A percentile compares a stretch with the other conserved stretches of the same genome.
Conservation (phyloP, 2,113 vertebrate genomes). For the Miniopterus natalensis region DNA sequence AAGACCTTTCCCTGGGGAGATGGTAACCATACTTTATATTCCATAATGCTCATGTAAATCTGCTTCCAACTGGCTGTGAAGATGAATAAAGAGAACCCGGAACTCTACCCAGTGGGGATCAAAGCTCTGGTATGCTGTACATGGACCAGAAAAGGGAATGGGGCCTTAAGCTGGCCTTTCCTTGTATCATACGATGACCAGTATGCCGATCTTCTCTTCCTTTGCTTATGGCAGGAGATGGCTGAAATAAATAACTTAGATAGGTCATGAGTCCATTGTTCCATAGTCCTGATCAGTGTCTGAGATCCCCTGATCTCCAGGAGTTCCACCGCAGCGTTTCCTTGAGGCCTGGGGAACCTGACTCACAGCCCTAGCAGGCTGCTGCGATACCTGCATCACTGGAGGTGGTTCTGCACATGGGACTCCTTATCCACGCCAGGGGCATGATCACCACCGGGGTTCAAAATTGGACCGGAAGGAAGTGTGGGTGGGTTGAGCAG, state of each 20-base stretch:
- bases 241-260: background rate
- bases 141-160: background rate
- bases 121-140: background rate
- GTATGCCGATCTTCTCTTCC: background rate
- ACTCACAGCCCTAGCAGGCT: background rate
- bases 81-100: background rate
- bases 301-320: background rate
- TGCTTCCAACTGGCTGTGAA: background rate
- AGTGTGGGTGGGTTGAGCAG: background rate
- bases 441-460: background rate
- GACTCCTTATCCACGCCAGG: background rate
- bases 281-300: background rate
- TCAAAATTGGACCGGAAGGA: background rate
- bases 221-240: background rate
- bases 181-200: background rate
- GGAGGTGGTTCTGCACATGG: accelerated
- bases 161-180: background rate
- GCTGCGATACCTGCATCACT: background rate
- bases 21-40: background rate
- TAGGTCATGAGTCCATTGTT: background rate
- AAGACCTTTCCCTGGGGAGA: background rate
- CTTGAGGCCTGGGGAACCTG: background rate
- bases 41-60: background rate
- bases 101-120: background rate
- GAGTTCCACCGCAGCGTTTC: background rate